Conservation (phyloP, 2,888 invertebrate species). For the Macrosoma leucophasiata region DNA sequence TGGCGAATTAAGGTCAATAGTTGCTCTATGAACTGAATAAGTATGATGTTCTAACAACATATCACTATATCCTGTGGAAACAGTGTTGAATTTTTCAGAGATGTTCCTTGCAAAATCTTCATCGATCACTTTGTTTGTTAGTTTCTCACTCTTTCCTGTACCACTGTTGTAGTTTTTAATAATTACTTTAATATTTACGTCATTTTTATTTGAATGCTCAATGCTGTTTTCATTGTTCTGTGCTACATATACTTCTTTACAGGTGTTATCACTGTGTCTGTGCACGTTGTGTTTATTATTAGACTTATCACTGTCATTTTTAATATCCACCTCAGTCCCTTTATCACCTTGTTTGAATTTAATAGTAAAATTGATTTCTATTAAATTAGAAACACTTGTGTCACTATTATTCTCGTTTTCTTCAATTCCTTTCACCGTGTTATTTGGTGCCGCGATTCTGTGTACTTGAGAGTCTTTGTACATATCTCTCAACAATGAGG, state of each 20-base stretch:
- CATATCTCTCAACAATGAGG: constrained; percentile 33
- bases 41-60: constrained; percentile 26
- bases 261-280: constrained; percentile 19
- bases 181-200: constrained; percentile 50
- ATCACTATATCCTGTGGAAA: constrained; percentile 49
- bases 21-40: constrained; percentile 42
- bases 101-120: constrained; percentile 43
- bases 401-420: constrained; percentile 31
- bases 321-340: constrained; percentile 38
- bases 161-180: constrained; percentile 46
- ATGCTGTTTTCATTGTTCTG: constrained; percentile 29
- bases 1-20: constrained; percentile 38
- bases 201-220: constrained; percentile 37
- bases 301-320: constrained; percentile 28
- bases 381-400: constrained; percentile 39
- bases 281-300: constrained; percentile 18
- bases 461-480: constrained; percentile 40
- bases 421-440: constrained; percentile 26
- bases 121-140: constrained; percentile 9
- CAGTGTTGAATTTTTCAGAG: constrained; percentile 47
- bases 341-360: constrained; percentile 47
- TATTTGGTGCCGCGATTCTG: constrained; percentile 34
- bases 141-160: constrained; percentile 10
- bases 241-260: constrained; percentile 38
- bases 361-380: constrained; percentile 54